Base-by-base conservation (phyloP, 2,113 vertebrate species). In the Boleophthalmus pectinirostris region DNA sequence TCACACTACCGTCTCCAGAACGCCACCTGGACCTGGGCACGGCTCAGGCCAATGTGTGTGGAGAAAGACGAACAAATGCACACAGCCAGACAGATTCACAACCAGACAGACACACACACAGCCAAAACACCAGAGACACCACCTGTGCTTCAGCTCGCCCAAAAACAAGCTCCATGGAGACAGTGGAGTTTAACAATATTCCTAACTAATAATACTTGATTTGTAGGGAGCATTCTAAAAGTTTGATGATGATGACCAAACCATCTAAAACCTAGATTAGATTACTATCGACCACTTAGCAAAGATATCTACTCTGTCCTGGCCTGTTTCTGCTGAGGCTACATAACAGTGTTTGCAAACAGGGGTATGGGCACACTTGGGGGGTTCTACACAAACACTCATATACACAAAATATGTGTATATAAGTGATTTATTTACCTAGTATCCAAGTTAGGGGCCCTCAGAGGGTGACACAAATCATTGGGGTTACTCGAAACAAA, bases 11-110 rank as follows among this genome's bases (percentile, higher is more conserved):
- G 68, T 80, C 56, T 77, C 72, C 82, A 82, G 80, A 87, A 90
- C 88, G 51, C 86, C 86, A 88, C 82, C 88, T 90, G 88, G 81
- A 89, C 81, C 88, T 90, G 89, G 79, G 82, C 81, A 68, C 12
- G 72, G 73, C 82, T 33, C 20, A 29, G 49, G 18, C 70, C 73
- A 79, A 73, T 72, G 74, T 68, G 23, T 0, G 0, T 47, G 71
- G 53, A 29, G 29, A 71, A 64, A 81, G 5, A 16, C 69, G 20
- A 54, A 20, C 72, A 46, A 64, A 43, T 74, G 63, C 69, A 46
- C 61, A 68, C 60, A 10, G 35, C 64, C 82, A 71, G 72, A 78
- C 79, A 69, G 64, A 75, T 78, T 85, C 83, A 70, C 78, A 86
- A 84, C 66, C 74, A 74, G 73, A 56, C 83, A 74, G 74, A 88